Evolutionary conservation across 1,140 invertebrate genomes (phyloP).

Genomic region (Dermatophagoides farinae): DNA sequence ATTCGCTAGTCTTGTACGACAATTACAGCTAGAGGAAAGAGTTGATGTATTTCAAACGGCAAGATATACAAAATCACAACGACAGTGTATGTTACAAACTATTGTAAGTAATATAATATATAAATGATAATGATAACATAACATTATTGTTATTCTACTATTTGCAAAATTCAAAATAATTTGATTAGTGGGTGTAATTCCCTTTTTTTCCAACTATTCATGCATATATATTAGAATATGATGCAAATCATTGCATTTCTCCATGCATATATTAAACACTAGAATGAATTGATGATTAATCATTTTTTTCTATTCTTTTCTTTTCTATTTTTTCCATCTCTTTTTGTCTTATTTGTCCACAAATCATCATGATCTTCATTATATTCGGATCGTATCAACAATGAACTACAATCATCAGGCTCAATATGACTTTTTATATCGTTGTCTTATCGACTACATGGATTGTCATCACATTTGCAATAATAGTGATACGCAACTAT

Average conservation of each 20-base stretch:
- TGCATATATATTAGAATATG: no score
- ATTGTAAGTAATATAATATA: constrained; percentile 19
- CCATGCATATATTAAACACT: no score
- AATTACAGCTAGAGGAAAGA: constrained; percentile 52
- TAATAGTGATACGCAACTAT: constrained; percentile 21
- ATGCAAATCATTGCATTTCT: no score
- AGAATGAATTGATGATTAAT: not conserved
- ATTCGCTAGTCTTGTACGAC: constrained; percentile 58
- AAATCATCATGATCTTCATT: no score
- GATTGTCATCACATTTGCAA: constrained; percentile 31
- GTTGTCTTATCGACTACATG: constrained; percentile 67
- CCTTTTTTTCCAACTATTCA: no score
- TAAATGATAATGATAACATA: no score
- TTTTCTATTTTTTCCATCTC: no score
- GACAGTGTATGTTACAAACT: constrained; percentile 50
- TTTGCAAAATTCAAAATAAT: no score
- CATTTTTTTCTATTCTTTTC: not conserved
- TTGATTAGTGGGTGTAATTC: no score
- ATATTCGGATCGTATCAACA: not conserved
- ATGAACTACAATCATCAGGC: constrained; percentile 36
- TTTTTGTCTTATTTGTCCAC: no score
- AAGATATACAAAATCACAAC: constrained; percentile 57
- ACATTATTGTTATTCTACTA: no score
- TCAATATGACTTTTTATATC: constrained; percentile 74
- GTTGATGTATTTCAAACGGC: constrained; percentile 65